Percentiles rank a stretch among this genome's conserved stretches.
Conservation (phyloP, 2,888 invertebrate species). For the Pachycephus smyrnensis region DNA sequence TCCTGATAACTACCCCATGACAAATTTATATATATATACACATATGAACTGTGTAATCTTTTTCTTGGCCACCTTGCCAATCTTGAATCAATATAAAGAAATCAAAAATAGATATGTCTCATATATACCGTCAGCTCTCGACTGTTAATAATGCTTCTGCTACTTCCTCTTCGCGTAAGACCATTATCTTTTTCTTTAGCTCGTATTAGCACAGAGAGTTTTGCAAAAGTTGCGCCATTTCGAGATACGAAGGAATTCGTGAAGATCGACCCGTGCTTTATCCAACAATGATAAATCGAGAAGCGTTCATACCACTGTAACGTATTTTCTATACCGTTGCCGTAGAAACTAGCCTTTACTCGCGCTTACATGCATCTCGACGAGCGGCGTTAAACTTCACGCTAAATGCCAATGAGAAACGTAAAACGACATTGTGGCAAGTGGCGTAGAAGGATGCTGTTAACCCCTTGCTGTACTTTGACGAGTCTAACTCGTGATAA, state of each 20-base stretch:
- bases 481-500: too few species aligned
- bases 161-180: neutral
- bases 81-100: neutral
- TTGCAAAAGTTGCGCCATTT: neutral
- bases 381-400: neutral
- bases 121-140: too few species aligned
- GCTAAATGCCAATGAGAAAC: neutral
- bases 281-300: neutral
- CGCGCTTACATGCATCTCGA: neutral
- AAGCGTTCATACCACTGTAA: neutral
- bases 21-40: too few species aligned
- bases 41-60: neutral
- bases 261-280: neutral
- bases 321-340: neutral
- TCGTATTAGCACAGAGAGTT: neutral
- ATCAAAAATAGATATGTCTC: neutral
- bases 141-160: neutral
- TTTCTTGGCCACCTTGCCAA: neutral
- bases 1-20: too few species aligned
- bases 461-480: too few species aligned
- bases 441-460: neutral
- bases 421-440: neutral
- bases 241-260: neutral
- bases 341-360: neutral
- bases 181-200: neutral